These are phyloP conservation scores for Tretioscincus oriximinensis DNA, from an alignment of 2,113 vertebrate species.

Conservation along the genomic window DNA sequence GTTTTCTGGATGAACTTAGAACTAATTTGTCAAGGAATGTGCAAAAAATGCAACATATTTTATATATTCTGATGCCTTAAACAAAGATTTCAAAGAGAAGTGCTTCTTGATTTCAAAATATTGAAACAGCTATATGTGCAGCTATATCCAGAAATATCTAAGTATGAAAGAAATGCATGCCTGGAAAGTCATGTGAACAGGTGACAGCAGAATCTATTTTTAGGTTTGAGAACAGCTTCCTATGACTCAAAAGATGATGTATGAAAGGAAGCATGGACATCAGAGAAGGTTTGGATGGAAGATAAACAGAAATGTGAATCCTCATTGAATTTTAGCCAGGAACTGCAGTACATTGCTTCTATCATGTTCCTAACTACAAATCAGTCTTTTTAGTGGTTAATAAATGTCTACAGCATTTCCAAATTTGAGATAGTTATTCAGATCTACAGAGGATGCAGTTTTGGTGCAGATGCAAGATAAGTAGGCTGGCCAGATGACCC, in stretches of 20 bases:
- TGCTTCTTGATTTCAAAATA: neutral
- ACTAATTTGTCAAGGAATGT: neutral
- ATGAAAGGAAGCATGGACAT: neutral
- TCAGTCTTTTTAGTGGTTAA: neutral
- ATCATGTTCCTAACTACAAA: neutral
- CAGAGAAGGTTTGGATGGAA: neutral
- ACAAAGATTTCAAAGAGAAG: neutral
- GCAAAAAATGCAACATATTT: neutral
- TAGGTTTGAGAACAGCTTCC: neutral
- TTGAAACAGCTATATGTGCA: neutral
- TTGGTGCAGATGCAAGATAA: too few relatives aligned
- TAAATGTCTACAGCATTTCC: neutral
- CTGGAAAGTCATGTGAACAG: neutral
- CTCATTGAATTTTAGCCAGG: neutral
- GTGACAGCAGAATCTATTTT: neutral
- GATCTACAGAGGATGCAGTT: too few relatives aligned
- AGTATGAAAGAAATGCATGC: neutral
- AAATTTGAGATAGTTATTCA: neutral
- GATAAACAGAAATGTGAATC: neutral
- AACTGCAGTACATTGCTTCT: neutral
- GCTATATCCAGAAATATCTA: neutral
- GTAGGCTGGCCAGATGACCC: too few relatives aligned
- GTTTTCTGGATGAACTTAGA: neutral
- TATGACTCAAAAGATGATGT: neutral
- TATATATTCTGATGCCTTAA: neutral